Evolutionary conservation across 1,140 invertebrate species (phyloP), one percentile per base, ranked within the genome.

Genomic region (Papilio polytes): DNA sequence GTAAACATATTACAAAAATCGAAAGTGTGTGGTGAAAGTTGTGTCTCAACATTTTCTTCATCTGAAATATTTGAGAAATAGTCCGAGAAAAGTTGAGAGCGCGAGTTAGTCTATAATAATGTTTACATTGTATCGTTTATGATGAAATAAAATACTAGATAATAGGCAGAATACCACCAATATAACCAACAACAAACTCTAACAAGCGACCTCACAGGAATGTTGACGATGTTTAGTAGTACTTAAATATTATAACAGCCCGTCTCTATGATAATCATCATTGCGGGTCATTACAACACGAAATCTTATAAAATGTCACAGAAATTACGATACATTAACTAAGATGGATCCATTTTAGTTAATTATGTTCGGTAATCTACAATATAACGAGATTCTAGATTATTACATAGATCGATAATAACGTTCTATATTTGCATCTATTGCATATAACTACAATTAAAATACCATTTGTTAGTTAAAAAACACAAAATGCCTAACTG

Each of bases 191-290:
- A 22, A 74, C 41, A 74, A 74, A 74, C 73, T 46, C 73, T 74
- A 51, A 74, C 74, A 74, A 74, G 74, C 10, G n/a, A 51, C 74
- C 74, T 74, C 74, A 8, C 13, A 15, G 74, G 74, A 74, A 74
- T 74, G 74, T 74, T 74, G 74, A 74, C 48, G 74, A 74, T 48
- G 46, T 51, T 22, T 51, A 48, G 26, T 26, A 46, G 9, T 48
- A 74, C 46, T n/a, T 56, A 51, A 51, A 74, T 74, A 74, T 41
- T 74, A 74, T 26, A 74, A 48, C n/a, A 36, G 20, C 74, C 13
- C 22, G 10, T 74, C 44, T 22, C 51, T 51, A 74, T 3, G 74
- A 74, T 74, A 74, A 48, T 51, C 48, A 74, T 74, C 46, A 51
- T 74, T 46, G n/a, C 74, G 48, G 41, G 20, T 74, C 74, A 74